A percentile compares a stretch with the other conserved stretches of the same genome.
These are phyloP conservation scores for Drosophila littoralis DNA, from an alignment of 1,140 invertebrate species.

Conservation along the genomic window DNA sequence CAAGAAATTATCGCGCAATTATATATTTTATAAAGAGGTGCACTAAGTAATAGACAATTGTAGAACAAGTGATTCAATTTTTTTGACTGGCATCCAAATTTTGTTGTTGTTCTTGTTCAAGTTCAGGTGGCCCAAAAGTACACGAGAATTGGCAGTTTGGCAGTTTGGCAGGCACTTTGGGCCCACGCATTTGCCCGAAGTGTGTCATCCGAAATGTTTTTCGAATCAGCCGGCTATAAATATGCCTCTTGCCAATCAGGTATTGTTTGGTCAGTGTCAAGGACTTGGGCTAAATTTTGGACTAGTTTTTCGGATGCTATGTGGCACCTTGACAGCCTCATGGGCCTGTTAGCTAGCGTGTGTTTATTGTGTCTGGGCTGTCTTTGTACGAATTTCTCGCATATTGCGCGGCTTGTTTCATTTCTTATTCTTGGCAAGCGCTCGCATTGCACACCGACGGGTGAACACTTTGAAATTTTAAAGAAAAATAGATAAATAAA, in stretches of 20 bases:
- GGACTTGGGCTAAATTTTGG: constrained; percentile 57
- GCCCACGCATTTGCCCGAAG: constrained; percentile 29
- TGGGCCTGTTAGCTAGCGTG: neutral
- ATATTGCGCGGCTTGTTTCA: constrained; percentile 61
- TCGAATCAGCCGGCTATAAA: constrained; percentile 42
- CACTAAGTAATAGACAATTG: constrained; percentile 45
- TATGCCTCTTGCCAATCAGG: constrained; percentile 28
- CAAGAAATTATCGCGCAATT: constrained; percentile 46
- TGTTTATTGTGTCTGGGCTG: constrained; percentile 58
- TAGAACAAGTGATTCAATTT: constrained; percentile 60
- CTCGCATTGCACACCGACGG: constrained; percentile 18
- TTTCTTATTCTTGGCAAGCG: constrained; percentile 68
- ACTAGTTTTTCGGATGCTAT: constrained; percentile 14
- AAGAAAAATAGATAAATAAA: constrained; percentile 79
- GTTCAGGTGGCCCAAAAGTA: constrained; percentile 44
- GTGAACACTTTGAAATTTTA: constrained; percentile 50
- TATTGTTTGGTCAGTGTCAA: constrained; percentile 73
- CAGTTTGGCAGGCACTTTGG: constrained; percentile 38
- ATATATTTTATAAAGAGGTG: constrained; percentile 36
- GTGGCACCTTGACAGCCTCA: constrained; percentile 28
- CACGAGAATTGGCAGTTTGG: constrained; percentile 56
- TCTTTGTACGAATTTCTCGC: constrained; percentile 54
- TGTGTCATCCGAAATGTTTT: constrained; percentile 48
- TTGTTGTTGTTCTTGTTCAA: neutral
- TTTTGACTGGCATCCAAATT: constrained; percentile 57